Base-by-base conservation (phyloP, 2,888 invertebrate genomes). In the Sarcophaga caerulescens region DNA sequence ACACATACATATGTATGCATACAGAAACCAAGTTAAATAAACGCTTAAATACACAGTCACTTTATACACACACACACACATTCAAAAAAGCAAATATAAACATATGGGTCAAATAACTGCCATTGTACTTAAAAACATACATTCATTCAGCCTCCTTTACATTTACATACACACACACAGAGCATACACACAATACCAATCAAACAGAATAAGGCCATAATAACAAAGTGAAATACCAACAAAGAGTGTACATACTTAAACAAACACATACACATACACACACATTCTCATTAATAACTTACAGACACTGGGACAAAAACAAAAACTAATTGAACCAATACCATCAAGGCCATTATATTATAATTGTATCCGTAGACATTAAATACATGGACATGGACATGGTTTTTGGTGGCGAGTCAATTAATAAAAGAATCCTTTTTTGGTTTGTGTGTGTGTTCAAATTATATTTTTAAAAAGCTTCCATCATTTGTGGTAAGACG, bases 191-290 rank as follows among this genome's bases (percentile, higher is more conserved):
- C 23, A 69, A 75, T 44, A 59, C 23, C 81, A 69, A 63, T 14
- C 6, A 57, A 35, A 35, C n/a, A 57, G 25, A 2, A 62, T 52
- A 19, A 47, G 44, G 35, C 45, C 73, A 68, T 17, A 68, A 74
- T 17, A 74, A 74, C 71, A 66, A 25, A 35, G 60, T 73, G 66
- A 47, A 74, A 8, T 74, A 47, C 47, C 60, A 45, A 47, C 35
- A 35, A 35, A 35, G 35, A 8, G 10, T 35, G 35, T 35, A 35
- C 35, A 35, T 35, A 10, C 35, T 35, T 35, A 35, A 35, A 35
- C 35, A 60, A 47, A 25, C 25, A 47, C 69, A 23, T 1, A 59
- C 11, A 4, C 47, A 47, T 4, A 19, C 60, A 8, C 57, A 62
- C 17, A 19, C 60, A 60, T 65, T 57, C 23, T n/a, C 17, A 47